Evolutionary conservation across 2,888 invertebrate species (phyloP).

Genomic region (Lasioglossum zephyrum): DNA sequence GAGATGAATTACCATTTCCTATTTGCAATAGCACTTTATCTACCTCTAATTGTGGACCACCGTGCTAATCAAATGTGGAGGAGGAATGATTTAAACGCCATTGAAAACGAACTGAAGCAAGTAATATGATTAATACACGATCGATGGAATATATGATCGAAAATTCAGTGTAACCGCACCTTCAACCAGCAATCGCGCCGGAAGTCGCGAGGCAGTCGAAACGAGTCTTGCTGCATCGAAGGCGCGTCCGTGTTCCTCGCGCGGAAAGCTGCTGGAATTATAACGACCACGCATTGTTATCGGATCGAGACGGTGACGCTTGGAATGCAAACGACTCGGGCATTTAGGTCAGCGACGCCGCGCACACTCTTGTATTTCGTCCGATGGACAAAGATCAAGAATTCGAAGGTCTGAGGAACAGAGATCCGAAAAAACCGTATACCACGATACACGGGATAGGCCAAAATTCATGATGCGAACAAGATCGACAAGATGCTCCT

Average conservation of each 20-base stretch:
- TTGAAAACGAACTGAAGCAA: too few relatives aligned
- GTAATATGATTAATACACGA: background rate
- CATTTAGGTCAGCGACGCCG: constrained; percentile 17
- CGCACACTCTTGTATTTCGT: background rate
- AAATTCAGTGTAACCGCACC: background rate
- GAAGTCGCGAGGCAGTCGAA: constrained; percentile 56
- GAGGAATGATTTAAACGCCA: too few relatives aligned
- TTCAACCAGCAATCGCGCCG: constrained; percentile 48
- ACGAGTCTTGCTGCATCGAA: constrained; percentile 22
- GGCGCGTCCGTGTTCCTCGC: background rate
- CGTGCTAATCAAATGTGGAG: too few relatives aligned
- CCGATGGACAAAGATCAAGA: background rate
- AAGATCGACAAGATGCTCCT: background rate
- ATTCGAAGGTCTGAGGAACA: background rate
- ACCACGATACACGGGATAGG: background rate
- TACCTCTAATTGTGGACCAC: too few relatives aligned
- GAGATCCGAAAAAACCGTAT: background rate
- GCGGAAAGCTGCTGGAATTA: constrained; percentile 21
- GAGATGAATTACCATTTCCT: too few relatives aligned
- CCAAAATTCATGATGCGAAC: background rate
- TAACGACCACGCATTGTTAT: constrained; percentile 25
- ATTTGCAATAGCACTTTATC: too few relatives aligned
- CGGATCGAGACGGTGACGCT: constrained; percentile 1
- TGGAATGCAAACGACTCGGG: constrained; percentile 31
- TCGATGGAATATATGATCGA: background rate